These are phyloP conservation scores for Sylvilagus bachmani DNA, from an alignment of 2,113 vertebrate genomes.

Conservation along the genomic window DNA sequence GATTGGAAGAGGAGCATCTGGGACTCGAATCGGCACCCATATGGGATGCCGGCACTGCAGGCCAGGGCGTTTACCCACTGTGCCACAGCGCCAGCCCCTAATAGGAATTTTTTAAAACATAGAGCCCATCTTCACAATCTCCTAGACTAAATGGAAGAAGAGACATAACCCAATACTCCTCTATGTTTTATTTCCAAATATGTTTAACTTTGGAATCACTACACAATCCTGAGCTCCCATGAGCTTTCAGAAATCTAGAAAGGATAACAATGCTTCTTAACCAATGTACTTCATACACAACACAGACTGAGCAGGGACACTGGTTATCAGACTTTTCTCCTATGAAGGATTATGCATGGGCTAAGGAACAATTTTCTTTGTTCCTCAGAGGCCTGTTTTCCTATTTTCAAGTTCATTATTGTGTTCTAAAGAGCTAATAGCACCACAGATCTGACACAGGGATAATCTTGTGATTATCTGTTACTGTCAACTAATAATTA, in stretches of 20 bases:
- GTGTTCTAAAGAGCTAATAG: constrained; percentile 18
- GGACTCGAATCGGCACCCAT: no score
- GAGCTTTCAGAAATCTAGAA: neutral
- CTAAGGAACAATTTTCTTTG: neutral
- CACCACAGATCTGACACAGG: neutral
- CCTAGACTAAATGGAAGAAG: constrained; percentile 31
- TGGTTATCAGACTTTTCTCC: neutral
- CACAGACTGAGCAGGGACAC: neutral
- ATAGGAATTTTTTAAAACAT: constrained; percentile 32
- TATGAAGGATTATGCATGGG: neutral
- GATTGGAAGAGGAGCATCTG: no score
- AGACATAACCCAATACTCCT: neutral
- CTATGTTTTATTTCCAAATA: neutral
- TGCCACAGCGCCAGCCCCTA: no score
- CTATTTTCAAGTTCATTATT: constrained; percentile 26
- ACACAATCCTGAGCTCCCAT: neutral
- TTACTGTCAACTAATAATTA: constrained; percentile 57
- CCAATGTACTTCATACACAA: neutral
- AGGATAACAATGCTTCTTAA: constrained; percentile 28
- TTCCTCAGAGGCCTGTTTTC: neutral
- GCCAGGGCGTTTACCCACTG: no score
- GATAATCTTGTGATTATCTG: constrained; percentile 1
- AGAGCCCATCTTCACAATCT: neutral
- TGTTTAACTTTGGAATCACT: constrained; percentile 10
- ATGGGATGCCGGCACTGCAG: no score